These are phyloP conservation scores for Scelioninae gen. 1 DNA, from an alignment of 2,888 invertebrate genomes.

Conservation along the genomic window DNA sequence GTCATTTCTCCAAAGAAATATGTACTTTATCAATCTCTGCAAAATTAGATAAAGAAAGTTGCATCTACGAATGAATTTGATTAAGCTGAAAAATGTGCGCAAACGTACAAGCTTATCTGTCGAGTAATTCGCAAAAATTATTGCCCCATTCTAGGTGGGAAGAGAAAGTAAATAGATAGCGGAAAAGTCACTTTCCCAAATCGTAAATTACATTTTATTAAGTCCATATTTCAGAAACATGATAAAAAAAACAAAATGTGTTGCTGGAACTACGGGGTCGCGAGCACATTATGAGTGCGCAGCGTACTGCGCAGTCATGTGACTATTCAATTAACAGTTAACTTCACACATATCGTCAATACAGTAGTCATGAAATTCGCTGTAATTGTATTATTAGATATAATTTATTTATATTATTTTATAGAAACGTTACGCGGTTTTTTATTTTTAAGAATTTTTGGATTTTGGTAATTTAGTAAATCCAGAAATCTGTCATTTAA, in stretches of 20 bases:
- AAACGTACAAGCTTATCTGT: conserved; percentile 4
- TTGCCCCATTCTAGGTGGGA: background rate
- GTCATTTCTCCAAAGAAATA: background rate
- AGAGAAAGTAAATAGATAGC: too few relatives aligned
- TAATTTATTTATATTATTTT: too few relatives aligned
- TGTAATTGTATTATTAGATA: too few relatives aligned
- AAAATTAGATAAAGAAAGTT: conserved; percentile 19
- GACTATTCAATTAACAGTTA: too few relatives aligned
- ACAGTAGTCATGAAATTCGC: too few relatives aligned
- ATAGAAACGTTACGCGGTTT: too few relatives aligned
- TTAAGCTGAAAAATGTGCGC: conserved; percentile 14
- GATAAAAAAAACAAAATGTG: background rate
- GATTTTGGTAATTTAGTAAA: background rate
- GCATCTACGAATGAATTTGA: conserved; percentile 22
- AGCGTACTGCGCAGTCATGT: too few relatives aligned
- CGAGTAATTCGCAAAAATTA: background rate
- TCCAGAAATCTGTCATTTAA: background rate
- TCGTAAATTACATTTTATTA: background rate
- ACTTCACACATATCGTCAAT: too few relatives aligned
- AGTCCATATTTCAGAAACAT: background rate
- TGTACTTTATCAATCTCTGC: conserved; percentile 8
- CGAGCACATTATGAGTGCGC: too few relatives aligned
- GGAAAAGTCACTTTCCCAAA: background rate
- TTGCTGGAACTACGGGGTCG: background rate
- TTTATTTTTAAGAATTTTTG: background rate